Evolutionary conservation across 2,888 invertebrate species (phyloP).

Genomic region (Ametastegia equiseti): DNA sequence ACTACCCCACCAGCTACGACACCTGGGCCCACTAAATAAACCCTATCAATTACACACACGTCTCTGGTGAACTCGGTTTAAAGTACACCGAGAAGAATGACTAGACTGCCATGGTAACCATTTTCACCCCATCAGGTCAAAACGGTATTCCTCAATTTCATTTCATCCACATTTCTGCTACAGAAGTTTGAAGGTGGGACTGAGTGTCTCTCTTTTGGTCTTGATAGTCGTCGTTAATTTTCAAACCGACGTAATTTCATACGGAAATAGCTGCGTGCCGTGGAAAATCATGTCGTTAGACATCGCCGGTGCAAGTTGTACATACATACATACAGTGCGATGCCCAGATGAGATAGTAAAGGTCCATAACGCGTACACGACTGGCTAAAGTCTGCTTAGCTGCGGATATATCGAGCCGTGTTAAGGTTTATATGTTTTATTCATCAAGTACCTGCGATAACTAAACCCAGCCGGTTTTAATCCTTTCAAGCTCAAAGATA

Average conservation of each 20-base stretch:
- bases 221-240: neutral
- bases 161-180: neutral
- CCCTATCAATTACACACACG: conserved; percentile 36
- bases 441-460: conserved; percentile 43
- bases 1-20: conserved; percentile 3
- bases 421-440: conserved; percentile 42
- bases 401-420: conserved; percentile 33
- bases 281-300: neutral
- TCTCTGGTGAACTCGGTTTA: neutral
- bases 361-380: conserved; percentile 28
- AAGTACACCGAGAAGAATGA: conserved; percentile 5
- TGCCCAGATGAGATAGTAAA: conserved; percentile 7
- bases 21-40: conserved; percentile 39
- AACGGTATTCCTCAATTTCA: neutral
- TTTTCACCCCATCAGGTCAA: neutral
- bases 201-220: neutral
- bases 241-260: neutral
- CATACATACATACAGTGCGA: too few species aligned
- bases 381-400: conserved; percentile 4
- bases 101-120: neutral
- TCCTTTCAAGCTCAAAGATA: neutral
- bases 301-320: conserved; percentile 7
- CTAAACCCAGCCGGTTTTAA: conserved; percentile 40
- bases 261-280: neutral
- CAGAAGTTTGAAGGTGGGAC: neutral